A percentile compares a stretch with the other conserved stretches of the same genome.
These are phyloP conservation scores for Scytalopus superciliaris DNA, from an alignment of 2,113 vertebrate genomes.

Conservation along the genomic window DNA sequence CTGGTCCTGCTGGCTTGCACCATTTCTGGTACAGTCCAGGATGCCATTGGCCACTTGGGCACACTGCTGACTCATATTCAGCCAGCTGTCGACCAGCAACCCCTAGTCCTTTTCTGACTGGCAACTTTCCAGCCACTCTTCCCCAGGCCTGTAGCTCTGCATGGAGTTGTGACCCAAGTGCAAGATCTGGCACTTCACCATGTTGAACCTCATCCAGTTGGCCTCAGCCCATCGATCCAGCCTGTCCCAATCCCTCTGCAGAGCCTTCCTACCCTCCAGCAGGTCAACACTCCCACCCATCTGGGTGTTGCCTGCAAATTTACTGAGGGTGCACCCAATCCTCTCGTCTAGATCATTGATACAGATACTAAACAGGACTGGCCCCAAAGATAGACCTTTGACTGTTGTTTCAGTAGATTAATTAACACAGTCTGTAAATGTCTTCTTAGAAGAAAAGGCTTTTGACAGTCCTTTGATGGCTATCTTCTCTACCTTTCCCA, in stretches of 20 bases:
- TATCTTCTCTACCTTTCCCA: neutral
- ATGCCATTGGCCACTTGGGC: neutral
- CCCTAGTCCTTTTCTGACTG: rapidly evolving
- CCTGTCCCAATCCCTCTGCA: neutral
- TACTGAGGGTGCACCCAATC: neutral
- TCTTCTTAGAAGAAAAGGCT: neutral
- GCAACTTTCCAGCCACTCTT: neutral
- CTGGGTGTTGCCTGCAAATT: neutral
- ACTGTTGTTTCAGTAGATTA: neutral
- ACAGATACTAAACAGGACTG: neutral
- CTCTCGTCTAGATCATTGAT: neutral
- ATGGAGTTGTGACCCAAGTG: neutral
- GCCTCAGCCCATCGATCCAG: neutral
- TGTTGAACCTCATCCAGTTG: rapidly evolving
- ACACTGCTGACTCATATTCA: neutral
- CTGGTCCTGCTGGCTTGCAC: neutral
- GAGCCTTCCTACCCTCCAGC: neutral
- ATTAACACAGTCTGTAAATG: neutral
- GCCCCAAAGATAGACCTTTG: neutral
- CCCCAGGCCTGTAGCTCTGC: neutral
- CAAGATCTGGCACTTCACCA: too few species aligned
- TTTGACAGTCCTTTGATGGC: neutral
- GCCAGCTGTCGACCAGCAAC: neutral
- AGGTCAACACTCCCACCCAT: neutral
- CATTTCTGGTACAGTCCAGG: neutral